A percentile compares a stretch with the other conserved stretches of the same genome.
Evolutionary conservation across 1,140 invertebrate species (phyloP).

Genomic region (Ericerus pela): DNA sequence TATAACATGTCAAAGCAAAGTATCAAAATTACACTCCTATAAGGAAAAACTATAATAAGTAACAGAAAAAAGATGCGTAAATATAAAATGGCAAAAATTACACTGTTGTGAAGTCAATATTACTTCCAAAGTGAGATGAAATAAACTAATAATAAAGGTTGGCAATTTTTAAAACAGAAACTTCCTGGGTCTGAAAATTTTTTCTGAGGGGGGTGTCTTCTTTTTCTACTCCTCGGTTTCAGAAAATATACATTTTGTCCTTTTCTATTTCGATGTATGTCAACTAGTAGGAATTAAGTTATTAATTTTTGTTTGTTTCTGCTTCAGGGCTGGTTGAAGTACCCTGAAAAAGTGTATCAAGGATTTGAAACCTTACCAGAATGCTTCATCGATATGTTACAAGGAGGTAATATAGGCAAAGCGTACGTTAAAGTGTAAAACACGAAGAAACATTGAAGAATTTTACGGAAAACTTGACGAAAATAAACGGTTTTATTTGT

Average conservation of each 20-base stretch:
- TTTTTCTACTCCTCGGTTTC: background rate
- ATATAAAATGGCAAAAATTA: too few species aligned
- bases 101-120: too few species aligned
- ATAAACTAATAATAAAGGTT: too few species aligned
- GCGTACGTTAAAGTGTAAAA: constrained; percentile 41
- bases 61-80: too few species aligned
- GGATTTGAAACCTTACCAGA: constrained; percentile 54
- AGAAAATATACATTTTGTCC: background rate
- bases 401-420: constrained; percentile 46
- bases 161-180: background rate
- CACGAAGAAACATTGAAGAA: too few species aligned
- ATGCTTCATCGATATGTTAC: constrained; percentile 43
- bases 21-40: too few species aligned
- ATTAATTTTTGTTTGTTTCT: constrained; percentile 12
- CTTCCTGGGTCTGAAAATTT: background rate
- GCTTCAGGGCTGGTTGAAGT: constrained; percentile 42
- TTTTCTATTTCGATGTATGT: background rate
- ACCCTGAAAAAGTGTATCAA: constrained; percentile 43
- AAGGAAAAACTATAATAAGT: too few species aligned
- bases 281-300: background rate
- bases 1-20: too few species aligned
- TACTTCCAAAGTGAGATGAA: too few species aligned
- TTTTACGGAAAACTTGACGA: too few species aligned
- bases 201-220: background rate
- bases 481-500: too few species aligned